These are phyloP conservation scores for Leptothorax acervorum DNA, from an alignment of 2,888 invertebrate species.

Conservation along the genomic window DNA sequence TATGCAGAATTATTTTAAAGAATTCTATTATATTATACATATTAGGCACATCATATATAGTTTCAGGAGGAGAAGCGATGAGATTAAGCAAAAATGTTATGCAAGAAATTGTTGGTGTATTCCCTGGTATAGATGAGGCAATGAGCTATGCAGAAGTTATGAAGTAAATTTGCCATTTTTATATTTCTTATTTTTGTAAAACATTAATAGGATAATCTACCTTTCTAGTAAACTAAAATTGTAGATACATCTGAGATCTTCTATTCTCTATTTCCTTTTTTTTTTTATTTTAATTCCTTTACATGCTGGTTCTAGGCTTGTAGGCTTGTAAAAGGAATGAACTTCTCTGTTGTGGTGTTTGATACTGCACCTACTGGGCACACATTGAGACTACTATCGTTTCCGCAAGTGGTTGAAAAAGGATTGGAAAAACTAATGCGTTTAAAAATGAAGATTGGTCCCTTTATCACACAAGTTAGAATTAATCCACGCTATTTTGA, in stretches of 20 bases:
- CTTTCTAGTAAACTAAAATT: neutral
- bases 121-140: constrained; percentile 99
- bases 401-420: constrained; percentile 98
- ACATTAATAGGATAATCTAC: too few species aligned
- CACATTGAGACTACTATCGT: constrained; percentile 87
- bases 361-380: too few species aligned
- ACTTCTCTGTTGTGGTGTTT: too few species aligned
- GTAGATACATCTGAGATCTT: neutral
- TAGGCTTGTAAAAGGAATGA: constrained; percentile 88
- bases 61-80: too few species aligned
- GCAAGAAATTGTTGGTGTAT: constrained; percentile 90
- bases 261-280: neutral
- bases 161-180: constrained; percentile 88
- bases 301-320: constrained; percentile 87
- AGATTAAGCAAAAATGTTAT: too few species aligned
- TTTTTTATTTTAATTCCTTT: neutral
- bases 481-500: too few species aligned
- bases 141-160: constrained; percentile 99
- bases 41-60: too few species aligned
- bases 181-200: too few species aligned
- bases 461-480: too few species aligned
- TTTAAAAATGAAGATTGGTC: too few species aligned
- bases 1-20: too few species aligned
- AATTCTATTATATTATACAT: too few species aligned
- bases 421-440: constrained; percentile 91